phyloP scores from a whole-genome alignment of 2,888 invertebrate genomes.

The Heliconius ismenius region DNA sequence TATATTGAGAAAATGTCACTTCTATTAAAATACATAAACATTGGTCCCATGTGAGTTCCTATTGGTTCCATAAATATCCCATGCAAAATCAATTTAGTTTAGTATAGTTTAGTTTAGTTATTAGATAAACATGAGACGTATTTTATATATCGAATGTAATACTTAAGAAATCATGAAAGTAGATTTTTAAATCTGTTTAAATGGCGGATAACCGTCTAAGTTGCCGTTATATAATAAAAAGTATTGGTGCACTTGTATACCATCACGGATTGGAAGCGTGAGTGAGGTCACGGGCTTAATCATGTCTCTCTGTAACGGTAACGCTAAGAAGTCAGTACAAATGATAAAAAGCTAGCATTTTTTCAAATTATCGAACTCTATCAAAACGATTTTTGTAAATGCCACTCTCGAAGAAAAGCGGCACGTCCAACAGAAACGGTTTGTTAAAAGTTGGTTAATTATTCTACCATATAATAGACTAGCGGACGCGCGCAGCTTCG shows the following conservation, averaged over 20 bases:
- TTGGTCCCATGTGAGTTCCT: not conserved
- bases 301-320: slow-evolving; percentile 21
- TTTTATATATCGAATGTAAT: not conserved
- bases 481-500: no score
- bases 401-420: slow-evolving; percentile 3
- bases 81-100: not conserved
- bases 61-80: not conserved
- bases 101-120: not conserved
- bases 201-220: slow-evolving; percentile 6
- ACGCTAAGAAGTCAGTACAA: not conserved
- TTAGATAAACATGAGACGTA: not conserved
- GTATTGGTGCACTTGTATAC: slow-evolving; percentile 24
- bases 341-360: slow-evolving; percentile 6
- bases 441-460: not conserved
- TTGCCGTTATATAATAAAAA: slow-evolving; percentile 27
- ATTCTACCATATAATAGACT: not conserved
- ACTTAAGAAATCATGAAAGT: not conserved
- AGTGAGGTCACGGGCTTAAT: slow-evolving; percentile 28
- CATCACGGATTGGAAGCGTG: slow-evolving; percentile 30
- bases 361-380: slow-evolving; percentile 10
- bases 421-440: slow-evolving; percentile 14
- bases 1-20: slow-evolving; percentile 15
- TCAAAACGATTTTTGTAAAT: slow-evolving; percentile 15
- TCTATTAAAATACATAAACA: slow-evolving; percentile 9
- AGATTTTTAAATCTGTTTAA: slow-evolving; percentile 12